A percentile compares a stretch with the other conserved stretches of the same genome.
phyloP scores from a whole-genome alignment of 2,888 invertebrate species.

The Drosophila kuntzei region DNA sequence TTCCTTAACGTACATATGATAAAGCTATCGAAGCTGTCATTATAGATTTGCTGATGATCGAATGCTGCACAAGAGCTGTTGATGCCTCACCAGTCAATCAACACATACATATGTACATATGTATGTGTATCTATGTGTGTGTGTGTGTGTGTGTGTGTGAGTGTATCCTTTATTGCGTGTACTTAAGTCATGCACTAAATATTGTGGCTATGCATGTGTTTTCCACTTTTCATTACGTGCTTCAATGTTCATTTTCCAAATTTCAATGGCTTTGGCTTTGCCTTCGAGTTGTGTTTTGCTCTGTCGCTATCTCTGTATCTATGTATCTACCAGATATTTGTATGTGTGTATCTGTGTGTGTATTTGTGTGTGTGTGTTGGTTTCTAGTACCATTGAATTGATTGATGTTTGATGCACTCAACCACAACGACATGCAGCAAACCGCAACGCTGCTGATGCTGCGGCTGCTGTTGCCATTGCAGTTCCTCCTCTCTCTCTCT shows the following conservation, averaged over 20 bases:
- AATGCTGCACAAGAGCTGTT: conserved; percentile 66
- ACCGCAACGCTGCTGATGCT: conserved; percentile 67
- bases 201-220: conserved; percentile 63
- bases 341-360: conserved; percentile 15
- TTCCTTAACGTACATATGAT: conserved; percentile 40
- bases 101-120: conserved; percentile 4
- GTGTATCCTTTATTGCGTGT: conserved; percentile 45
- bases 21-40: conserved; percentile 71
- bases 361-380: conserved; percentile 40
- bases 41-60: conserved; percentile 75
- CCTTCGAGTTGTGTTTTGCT: conserved; percentile 23
- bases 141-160: conserved; percentile 6
- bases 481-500: not conserved
- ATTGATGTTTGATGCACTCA: conserved; percentile 81
- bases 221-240: conserved; percentile 72
- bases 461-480: conserved; percentile 28
- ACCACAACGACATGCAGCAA: conserved; percentile 76
- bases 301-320: conserved; percentile 29
- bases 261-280: conserved; percentile 51
- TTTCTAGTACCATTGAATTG: conserved; percentile 76
- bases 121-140: conserved; percentile 1
- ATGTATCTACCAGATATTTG: conserved; percentile 7
- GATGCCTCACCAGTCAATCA: conserved; percentile 48
- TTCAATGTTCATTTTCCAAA: conserved; percentile 56
- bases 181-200: conserved; percentile 71